Evolutionary conservation across 2,113 vertebrate genomes (phyloP), one percentile per base, ranked within the genome.

Genomic region (Daphoenositta chrysoptera): DNA sequence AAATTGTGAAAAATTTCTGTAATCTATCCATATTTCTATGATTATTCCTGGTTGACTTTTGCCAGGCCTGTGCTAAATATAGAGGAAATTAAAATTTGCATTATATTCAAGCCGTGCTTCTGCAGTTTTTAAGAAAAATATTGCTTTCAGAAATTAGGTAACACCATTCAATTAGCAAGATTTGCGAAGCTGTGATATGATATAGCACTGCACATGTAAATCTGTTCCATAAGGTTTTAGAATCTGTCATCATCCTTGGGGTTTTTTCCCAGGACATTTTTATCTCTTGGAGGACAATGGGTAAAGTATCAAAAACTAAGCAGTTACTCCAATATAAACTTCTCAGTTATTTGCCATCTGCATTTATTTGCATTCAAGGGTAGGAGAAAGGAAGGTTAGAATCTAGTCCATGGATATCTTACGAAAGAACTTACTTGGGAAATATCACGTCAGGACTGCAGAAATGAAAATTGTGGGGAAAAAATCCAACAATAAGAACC

Each of bases 291-390:
- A 87, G 76, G 79, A 95, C 89, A 97, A 94, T 76, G 60, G 88
- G 90, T 97, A 87, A 97, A 96, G 92, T 10, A 70, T 87, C 80
- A 86, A 77, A 96, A 96, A 33, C 83, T 84, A 97, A 97, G 73
- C 70, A 90, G 65, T 95, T 90, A 54, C 42, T 92, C 21, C 63
- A 70, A 37, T 58, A 94, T 75, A 95, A 97, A 95, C 39, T 48
- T 75, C 51, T 57, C 53, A 8, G n/a, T 72, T 86, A 76, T 80
- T 93, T 75, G 10, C 61, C 77, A 83, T 76, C 60, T 90, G 39
- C 40, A 75, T 54, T 71, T 83, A 88, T 53, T 87, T 69, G 63
- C 44, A 42, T 70, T 85, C 75, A 73, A 77, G 83, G 23, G 42
- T 54, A 69, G 37, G 12, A 83, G 15, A 30, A 81, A 19, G 24